These are phyloP conservation scores for Vespertilio murinus DNA, from an alignment of 2,797 vertebrate genomes.

Conservation along the genomic window DNA sequence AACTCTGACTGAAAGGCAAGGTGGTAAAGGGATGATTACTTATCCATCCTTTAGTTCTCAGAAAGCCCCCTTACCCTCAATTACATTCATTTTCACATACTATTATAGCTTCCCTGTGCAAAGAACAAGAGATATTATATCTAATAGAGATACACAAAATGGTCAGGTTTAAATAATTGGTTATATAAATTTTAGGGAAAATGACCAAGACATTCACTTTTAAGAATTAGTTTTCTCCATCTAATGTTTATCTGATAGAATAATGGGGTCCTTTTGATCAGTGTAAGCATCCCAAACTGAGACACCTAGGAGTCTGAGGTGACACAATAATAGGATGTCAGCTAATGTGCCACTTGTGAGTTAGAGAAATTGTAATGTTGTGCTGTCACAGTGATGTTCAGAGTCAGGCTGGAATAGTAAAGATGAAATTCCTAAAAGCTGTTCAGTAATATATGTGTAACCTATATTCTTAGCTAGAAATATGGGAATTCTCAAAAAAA, in stretches of 20 bases:
- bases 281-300: background rate
- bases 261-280: background rate
- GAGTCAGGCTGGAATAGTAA: background rate
- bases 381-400: background rate
- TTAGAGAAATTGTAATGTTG: background rate
- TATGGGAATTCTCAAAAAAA: background rate
- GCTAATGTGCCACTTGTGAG: background rate
- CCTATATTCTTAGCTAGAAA: background rate
- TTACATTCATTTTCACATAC: background rate
- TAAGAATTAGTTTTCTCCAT: background rate
- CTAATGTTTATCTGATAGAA: background rate
- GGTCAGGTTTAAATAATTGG: background rate
- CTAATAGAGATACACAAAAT: background rate
- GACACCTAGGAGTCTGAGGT: background rate
- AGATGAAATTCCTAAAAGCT: background rate
- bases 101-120: background rate
- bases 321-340: background rate
- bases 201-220: background rate
- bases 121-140: background rate
- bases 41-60: background rate
- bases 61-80: background rate
- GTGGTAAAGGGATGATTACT: rapidly evolving
- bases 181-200: background rate
- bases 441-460: background rate
- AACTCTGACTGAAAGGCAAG: background rate